These are phyloP conservation scores for Tursiops truncatus DNA, from an alignment of 2,113 vertebrate species.

Conservation along the genomic window DNA sequence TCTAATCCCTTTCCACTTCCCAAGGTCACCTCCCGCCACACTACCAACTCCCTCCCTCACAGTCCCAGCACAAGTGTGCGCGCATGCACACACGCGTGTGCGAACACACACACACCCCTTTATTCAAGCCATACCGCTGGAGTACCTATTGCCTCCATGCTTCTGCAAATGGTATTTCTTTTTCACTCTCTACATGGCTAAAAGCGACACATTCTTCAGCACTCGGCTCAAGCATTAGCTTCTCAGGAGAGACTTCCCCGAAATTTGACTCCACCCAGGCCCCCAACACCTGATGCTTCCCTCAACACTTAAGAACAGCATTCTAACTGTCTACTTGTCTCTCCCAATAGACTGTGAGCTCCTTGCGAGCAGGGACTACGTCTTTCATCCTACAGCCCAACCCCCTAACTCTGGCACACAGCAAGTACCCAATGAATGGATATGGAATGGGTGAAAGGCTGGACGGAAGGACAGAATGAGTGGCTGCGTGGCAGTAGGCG, in stretches of 20 bases:
- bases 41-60: neutral
- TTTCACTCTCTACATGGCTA: neutral
- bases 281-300: neutral
- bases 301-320: neutral
- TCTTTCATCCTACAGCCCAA: neutral
- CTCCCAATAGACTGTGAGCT: neutral
- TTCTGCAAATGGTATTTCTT: neutral
- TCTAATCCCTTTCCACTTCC: neutral
- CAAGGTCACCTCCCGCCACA: neutral
- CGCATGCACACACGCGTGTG: accelerated
- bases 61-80: neutral
- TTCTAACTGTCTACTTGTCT: neutral
- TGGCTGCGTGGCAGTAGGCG: accelerated
- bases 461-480: neutral
- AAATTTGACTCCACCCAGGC: neutral
- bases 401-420: neutral
- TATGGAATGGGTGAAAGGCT: neutral
- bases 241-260: slow-evolving; percentile 31
- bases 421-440: neutral
- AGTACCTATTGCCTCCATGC: neutral
- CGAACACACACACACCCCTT: neutral
- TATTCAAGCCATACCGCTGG: neutral
- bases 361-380: neutral
- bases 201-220: neutral
- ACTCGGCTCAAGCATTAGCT: neutral